phyloP scores from a whole-genome alignment of 2,113 vertebrate species.

The Ceratotherium simum region DNA sequence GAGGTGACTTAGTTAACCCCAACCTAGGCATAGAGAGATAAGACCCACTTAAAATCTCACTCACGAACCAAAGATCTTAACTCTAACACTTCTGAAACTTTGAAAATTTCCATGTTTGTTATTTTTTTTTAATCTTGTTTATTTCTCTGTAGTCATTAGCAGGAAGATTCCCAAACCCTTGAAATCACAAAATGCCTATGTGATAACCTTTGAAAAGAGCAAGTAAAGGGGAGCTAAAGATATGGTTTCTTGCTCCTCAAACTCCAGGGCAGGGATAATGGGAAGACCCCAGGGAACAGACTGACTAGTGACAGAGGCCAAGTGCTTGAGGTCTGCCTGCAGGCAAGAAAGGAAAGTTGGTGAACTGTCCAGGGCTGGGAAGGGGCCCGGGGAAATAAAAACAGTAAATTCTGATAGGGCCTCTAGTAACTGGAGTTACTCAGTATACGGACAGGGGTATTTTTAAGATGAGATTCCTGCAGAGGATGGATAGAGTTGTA shows the following conservation, averaged over 20 bases:
- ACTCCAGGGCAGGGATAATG: neutral
- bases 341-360: neutral
- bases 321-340: neutral
- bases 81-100: neutral
- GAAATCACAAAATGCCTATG: neutral
- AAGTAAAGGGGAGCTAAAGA: neutral
- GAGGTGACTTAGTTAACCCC: neutral
- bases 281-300: neutral
- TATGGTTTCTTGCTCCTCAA: neutral
- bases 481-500: neutral
- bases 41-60: neutral
- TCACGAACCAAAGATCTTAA: neutral
- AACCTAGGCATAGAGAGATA: too few species aligned
- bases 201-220: neutral
- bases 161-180: neutral
- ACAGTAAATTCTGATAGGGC: neutral
- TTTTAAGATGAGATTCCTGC: neutral
- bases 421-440: neutral
- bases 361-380: neutral
- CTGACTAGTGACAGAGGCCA: neutral
- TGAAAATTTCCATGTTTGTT: neutral
- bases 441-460: neutral
- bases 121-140: neutral
- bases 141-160: neutral
- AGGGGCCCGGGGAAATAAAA: neutral